Base-by-base conservation (phyloP, 2,797 vertebrate genomes). In the Propithecus perrieri region DNA sequence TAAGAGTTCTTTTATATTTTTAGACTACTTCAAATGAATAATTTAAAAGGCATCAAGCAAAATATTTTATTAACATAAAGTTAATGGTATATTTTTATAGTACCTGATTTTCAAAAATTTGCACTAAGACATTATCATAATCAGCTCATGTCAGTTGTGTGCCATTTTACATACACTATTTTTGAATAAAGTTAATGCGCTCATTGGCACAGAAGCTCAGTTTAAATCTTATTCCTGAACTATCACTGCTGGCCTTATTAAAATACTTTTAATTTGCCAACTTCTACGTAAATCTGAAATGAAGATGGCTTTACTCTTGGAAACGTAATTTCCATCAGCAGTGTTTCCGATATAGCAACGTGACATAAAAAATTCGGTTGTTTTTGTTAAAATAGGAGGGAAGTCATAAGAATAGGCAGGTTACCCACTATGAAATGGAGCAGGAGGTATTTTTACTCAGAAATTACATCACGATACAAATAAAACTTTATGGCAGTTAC, bases 31-130 rank as follows among this genome's bases (percentile, higher is more conserved):
- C 97, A 98, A 98, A 99, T 99, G 99, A 99, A 99, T 99, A 99
- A 99, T 99, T 98, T 99, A 99, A 98, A 98, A 98, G 98, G 97
- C 98, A 99, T 98, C 98, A 98, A 98, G 98, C 98, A 98, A 99
- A 99, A 99, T 99, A 99, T 99, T 99, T 99, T 99, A 99, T 99
- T 99, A 99, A 99, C 99, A 99, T 99, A 99, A 99, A 99, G 98
- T 98, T 99, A 99, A 99, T 98, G 98, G 98, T 99, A 99, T 99
- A 99, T 99, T 98, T 99, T 99, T 98, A 98, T 97, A 97, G 98
- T 98, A 98, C 98, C 98, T 98, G 98, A 99, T 99, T 99, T 99
- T 98, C 97, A 98, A 97, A 98, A 99, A 98, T 98, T 98, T 98
- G 97, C 98, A 98, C 97, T 95, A 95, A 98, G 96, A 98, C 98